Percentiles rank a stretch among this genome's conserved stretches.
Evolutionary conservation across 2,113 vertebrate genomes (phyloP).

Genomic region (Eretmochelys imbricata): DNA sequence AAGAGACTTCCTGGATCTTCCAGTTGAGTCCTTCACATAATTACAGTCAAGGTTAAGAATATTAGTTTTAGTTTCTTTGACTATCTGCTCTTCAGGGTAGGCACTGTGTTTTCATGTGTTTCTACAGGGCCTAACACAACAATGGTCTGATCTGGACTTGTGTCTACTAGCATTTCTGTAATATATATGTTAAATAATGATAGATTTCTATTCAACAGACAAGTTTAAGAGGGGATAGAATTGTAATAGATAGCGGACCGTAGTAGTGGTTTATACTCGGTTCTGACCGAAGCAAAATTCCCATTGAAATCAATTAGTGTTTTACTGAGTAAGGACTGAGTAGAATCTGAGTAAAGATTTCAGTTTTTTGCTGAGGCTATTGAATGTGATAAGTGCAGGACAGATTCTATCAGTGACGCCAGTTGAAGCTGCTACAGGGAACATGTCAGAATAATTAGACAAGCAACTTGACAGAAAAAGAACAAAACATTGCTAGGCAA

Average conservation of each 20-base stretch:
- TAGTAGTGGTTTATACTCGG: not conserved
- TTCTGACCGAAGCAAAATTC: not conserved
- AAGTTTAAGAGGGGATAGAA: not conserved
- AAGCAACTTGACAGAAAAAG: not conserved
- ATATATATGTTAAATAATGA: not conserved
- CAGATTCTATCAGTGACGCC: not conserved
- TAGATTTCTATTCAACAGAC: not conserved
- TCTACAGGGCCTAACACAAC: not conserved
- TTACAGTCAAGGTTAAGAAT: not conserved
- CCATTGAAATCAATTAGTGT: not conserved
- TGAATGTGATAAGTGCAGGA: not conserved
- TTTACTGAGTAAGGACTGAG: not conserved
- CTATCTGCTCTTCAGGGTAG: not conserved
- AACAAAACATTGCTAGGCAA: not conserved
- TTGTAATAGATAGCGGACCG: not conserved
- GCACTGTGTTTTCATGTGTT: not conserved
- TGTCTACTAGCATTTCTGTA: not conserved
- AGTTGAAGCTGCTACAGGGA: not conserved
- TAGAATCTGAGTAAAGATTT: not conserved
- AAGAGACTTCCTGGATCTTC: not conserved
- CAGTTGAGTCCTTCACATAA: not conserved
- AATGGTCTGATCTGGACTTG: not conserved
- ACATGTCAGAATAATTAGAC: not conserved
- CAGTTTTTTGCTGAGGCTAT: not conserved
- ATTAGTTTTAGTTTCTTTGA: not conserved